Evolutionary conservation across 2,888 invertebrate species (phyloP).

Genomic region (Acronicta aceris): DNA sequence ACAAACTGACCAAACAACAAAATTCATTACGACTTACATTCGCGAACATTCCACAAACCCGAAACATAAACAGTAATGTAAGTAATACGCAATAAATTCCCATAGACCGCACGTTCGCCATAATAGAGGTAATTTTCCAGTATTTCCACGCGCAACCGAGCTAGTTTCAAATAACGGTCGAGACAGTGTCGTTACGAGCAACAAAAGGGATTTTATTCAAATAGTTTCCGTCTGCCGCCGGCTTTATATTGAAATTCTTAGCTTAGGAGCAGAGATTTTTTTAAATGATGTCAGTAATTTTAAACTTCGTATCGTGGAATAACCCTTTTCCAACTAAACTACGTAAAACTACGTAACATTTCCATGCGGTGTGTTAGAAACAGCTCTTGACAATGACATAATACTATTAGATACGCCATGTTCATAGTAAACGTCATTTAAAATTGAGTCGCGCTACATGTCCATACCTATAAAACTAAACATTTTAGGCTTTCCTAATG

Average conservation of each 20-base stretch:
- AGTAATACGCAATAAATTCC: slow-evolving; percentile 51
- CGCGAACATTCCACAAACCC: slow-evolving; percentile 10
- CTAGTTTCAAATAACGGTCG: slow-evolving; percentile 49
- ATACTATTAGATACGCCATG: too few species aligned
- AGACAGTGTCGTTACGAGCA: slow-evolving; percentile 52
- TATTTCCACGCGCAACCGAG: slow-evolving; percentile 49
- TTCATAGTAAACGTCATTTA: too few species aligned
- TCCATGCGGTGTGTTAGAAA: too few species aligned
- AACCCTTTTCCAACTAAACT: too few species aligned
- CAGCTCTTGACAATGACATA: too few species aligned
- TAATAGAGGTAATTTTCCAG: slow-evolving; percentile 54
- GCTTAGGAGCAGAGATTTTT: slow-evolving; percentile 19
- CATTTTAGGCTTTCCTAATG: too few species aligned
- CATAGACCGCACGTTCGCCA: slow-evolving; percentile 34
- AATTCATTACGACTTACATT: slow-evolving; percentile 34
- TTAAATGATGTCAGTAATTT: slow-evolving; percentile 37
- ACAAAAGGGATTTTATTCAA: slow-evolving; percentile 68
- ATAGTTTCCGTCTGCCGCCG: slow-evolving; percentile 58
- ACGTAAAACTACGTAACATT: too few species aligned
- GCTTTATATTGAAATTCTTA: slow-evolving; percentile 59
- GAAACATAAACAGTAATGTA: slow-evolving; percentile 50
- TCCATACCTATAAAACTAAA: too few species aligned
- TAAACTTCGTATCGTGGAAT: slow-evolving; percentile 12
- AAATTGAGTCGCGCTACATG: too few species aligned
- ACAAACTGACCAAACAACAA: neutral